Base-by-base conservation (phyloP, 1,140 invertebrate genomes). In the Drosophila fuyamai region DNA sequence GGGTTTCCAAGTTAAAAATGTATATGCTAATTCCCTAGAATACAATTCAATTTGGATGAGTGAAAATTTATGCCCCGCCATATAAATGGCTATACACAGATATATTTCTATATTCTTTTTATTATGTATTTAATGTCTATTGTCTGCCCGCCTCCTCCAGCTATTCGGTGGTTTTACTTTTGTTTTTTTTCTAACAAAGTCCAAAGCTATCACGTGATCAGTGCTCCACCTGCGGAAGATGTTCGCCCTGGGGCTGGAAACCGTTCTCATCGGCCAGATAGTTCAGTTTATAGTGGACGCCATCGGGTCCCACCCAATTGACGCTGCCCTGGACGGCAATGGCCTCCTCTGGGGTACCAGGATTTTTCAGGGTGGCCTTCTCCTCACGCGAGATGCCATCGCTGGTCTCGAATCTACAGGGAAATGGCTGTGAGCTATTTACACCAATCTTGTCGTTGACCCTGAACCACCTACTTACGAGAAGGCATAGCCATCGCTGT, bases 221-320 rank as follows among this genome's bases (percentile, higher is more conserved):
- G 58, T 40, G 68, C 59, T 95, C 90, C 96, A 95, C 85, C 14
- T 73, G 81, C 9, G 88, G 88, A 14, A 95, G 81, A 86, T 95
- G 95, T 18, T 92, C 94, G 27, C 94, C 95, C 60, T 93, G 72
- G 5, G 96, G 94, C 61, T 95, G 95, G 93, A 96, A 97, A 5
- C 96, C 96, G 67, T 96, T 95, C 89, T 96, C 95, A 82, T 96
- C 95, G 27, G 96, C 96, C 38, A 94, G 88, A 92, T 95, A 96
- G 41, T 93, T 95, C 13, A 96, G 93, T 4, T 94, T 93, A 66
- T 95, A 94, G 5, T 94, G 93, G 12, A 93, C 93, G 6, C 95
- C 96, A 83, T 96, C 95, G n/a, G 94, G 93, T 23, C 94, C 94
- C 2, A 94, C 92, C 92, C 95, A 96, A 51, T 93, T 94, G 93